Base-by-base conservation (phyloP, 1,140 invertebrate genomes). In the Diorhabda elongata region DNA sequence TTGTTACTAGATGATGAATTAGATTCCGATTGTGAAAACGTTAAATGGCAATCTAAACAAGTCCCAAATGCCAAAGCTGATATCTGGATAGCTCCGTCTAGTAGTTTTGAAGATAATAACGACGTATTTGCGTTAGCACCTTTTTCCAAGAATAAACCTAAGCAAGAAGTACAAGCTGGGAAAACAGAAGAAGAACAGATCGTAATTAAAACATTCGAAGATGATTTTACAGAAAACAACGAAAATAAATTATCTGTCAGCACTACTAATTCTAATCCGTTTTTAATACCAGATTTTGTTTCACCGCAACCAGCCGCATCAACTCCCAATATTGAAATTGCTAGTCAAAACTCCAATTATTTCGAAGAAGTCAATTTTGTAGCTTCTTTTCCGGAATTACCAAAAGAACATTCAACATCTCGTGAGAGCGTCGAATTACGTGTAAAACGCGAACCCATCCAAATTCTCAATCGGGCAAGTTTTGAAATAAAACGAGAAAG, bases 71-170 rank as follows among this genome's bases (percentile, higher is more conserved):
- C 64, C 41, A 73, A 73, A 47, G 61, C 69, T 8, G 65, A 71
- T 62, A 70, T 77, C 45, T 79, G 78, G 79, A 77, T 77, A 43
- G 69, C 78, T 52, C 77, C 78, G 3, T 75, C 76, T 42, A 78
- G 70, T 58, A 78, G 76, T 69, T 78, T 75, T 65, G 78, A 79
- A 61, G 67, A 81, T 0, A 80, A 84, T 9, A 80, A 85, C 8
- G 91, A 92, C 78, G 89, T 92, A 0, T 93, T 93, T 80, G 89
- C 90, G 0, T 80, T 89, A 76, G 91, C 91, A 3, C 91, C 91
- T 2, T 93, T 93, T 73, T 86, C 85, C 9, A 84, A 84, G 68
- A 82, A 85, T 0, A 81, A 80, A 5, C 75, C 80, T 5, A 82
- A 82, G 61, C 72, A 7, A 56, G 47, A 52, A 8, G 6, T 52